phyloP scores from a whole-genome alignment of 2,888 invertebrate genomes.

The Ctenicera cuprea region DNA sequence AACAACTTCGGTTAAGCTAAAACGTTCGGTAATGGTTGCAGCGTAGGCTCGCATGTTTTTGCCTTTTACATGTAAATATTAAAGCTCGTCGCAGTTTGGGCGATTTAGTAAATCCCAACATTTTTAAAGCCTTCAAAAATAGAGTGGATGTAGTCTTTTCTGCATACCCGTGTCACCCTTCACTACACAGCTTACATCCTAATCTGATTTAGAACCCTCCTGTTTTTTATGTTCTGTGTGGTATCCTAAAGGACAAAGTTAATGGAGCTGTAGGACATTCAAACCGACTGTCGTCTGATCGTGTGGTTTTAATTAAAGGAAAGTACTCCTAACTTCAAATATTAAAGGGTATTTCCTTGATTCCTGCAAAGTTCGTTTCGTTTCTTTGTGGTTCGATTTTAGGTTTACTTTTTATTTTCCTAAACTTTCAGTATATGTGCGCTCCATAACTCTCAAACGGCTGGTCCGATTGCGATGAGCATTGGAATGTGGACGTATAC shows the following conservation, averaged over 20 bases:
- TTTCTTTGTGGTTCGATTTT: no score
- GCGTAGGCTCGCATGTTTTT: background rate
- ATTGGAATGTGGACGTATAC: no score
- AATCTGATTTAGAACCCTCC: conserved; percentile 29
- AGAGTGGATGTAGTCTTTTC: conserved; percentile 19
- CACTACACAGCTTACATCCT: conserved; percentile 30
- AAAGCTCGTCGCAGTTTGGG: background rate
- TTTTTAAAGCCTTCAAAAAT: conserved; percentile 22
- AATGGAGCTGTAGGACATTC: conserved; percentile 21
- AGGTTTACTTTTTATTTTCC: no score
- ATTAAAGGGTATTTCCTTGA: background rate
- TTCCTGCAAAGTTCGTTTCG: no score
- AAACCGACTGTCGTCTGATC: conserved; percentile 23
- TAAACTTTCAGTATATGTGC: no score
- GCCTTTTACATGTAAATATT: conserved; percentile 2
- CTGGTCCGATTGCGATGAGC: no score
- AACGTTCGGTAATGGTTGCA: background rate
- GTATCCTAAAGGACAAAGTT: conserved; percentile 19
- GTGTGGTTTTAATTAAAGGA: conserved; percentile 22
- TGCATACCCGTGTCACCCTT: conserved; percentile 28
- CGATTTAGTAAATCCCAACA: conserved; percentile 16
- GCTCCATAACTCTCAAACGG: no score
- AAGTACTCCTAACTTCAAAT: background rate
- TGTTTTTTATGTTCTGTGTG: conserved; percentile 24
- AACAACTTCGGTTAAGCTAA: background rate